Percentiles rank a stretch among this genome's conserved stretches.
These are phyloP conservation scores for Zaprionus lineosus DNA, from an alignment of 2,888 invertebrate species.

Conservation along the genomic window DNA sequence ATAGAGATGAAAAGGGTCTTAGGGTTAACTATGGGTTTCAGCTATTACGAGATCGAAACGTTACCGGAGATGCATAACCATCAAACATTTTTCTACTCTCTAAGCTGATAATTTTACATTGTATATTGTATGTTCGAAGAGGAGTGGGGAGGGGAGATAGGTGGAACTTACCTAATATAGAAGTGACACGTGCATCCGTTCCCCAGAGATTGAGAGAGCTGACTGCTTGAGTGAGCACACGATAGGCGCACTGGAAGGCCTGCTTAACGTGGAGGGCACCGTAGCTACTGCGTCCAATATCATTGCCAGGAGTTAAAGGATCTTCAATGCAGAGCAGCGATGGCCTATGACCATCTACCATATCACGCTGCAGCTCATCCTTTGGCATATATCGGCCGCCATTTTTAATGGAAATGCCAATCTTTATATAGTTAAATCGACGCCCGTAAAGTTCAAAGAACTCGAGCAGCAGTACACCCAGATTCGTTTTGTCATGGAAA, in stretches of 20 bases:
- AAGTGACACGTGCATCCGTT: slow-evolving; percentile 85
- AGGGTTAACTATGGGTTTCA: no score
- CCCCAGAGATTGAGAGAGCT: slow-evolving; percentile 84
- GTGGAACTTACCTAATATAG: slow-evolving; percentile 87
- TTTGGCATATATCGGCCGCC: slow-evolving; percentile 97
- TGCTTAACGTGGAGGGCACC: slow-evolving; percentile 89
- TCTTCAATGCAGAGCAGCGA: slow-evolving; percentile 98
- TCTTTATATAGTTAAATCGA: slow-evolving; percentile 97
- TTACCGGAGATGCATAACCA: no score
- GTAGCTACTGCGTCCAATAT: slow-evolving; percentile 98
- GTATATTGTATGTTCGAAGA: no score
- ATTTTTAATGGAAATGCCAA: slow-evolving; percentile 92
- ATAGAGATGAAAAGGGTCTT: neutral
- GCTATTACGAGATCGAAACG: no score
- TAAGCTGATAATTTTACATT: no score
- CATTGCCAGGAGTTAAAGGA: slow-evolving; percentile 97
- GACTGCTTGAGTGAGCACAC: slow-evolving; percentile 90
- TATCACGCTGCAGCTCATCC: slow-evolving; percentile 95
- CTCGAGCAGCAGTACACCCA: slow-evolving; percentile 97
- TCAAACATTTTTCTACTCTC: no score
- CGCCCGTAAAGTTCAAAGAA: slow-evolving; percentile 98
- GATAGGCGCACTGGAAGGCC: slow-evolving; percentile 98
- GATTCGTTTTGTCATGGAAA: slow-evolving; percentile 88
- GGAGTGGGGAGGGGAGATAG: no score
- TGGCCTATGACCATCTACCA: slow-evolving; percentile 96